Evolutionary conservation across 1,140 invertebrate genomes (phyloP).

Genomic region (Colletes latitarsis): DNA sequence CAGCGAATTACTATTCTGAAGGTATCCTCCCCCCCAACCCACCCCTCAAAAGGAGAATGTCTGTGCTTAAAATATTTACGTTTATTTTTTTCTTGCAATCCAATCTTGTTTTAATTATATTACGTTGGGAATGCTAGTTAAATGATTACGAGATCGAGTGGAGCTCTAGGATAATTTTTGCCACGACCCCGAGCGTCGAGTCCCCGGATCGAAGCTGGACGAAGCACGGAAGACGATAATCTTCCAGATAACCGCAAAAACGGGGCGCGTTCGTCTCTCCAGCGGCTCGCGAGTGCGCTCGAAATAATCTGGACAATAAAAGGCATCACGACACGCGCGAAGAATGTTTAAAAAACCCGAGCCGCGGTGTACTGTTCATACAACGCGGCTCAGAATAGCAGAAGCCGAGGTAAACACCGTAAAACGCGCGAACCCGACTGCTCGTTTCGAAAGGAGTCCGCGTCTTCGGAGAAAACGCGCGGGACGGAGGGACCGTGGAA

Average conservation of each 20-base stretch:
- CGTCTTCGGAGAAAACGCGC: constrained; percentile 18
- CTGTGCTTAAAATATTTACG: no score
- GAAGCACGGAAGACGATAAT: background rate
- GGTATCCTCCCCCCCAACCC: no score
- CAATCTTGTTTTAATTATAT: no score
- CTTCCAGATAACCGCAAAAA: background rate
- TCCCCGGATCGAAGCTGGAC: background rate
- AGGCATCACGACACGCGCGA: constrained; percentile 37
- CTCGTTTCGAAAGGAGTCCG: constrained; percentile 60
- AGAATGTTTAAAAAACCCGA: constrained; percentile 39
- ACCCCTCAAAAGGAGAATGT: no score
- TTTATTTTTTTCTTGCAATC: no score
- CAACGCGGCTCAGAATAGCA: constrained; percentile 45
- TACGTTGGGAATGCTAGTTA: no score
- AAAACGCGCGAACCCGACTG: constrained; percentile 52
- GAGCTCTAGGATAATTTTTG: no score
- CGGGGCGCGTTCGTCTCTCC: background rate
- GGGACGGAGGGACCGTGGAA: constrained; percentile 43
- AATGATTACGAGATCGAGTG: no score
- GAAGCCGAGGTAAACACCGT: constrained; percentile 56
- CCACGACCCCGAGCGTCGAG: background rate
- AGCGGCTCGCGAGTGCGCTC: background rate
- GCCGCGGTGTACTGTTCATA: constrained; percentile 36
- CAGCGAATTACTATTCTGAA: no score
- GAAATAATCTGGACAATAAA: constrained; percentile 49